phyloP scores from a whole-genome alignment of 2,113 vertebrate genomes.

The Leptocoma aspasia region DNA sequence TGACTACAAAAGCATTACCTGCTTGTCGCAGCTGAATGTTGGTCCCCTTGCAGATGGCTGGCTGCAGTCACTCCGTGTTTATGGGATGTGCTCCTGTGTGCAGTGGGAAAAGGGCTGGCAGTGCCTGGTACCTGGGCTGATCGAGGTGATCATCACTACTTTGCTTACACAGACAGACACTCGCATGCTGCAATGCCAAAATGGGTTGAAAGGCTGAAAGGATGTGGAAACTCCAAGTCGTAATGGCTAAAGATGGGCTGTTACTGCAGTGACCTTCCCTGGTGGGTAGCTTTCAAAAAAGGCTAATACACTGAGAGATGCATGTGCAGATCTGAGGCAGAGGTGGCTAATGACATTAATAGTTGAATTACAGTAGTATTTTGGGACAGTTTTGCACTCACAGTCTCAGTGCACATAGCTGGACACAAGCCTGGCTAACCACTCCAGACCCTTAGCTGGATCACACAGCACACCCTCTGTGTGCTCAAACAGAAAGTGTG shows the following conservation, averaged over 20 bases:
- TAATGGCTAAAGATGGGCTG: background rate
- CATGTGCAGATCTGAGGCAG: background rate
- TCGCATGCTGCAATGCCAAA: background rate
- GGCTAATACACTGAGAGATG: background rate
- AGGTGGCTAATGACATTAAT: background rate
- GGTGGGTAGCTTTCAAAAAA: background rate
- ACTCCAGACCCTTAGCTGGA: rapidly evolving
- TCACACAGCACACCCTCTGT: rapidly evolving
- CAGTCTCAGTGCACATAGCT: background rate
- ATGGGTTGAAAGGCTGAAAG: background rate
- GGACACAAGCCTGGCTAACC: background rate
- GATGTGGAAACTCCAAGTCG: background rate
- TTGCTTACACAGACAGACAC: background rate
- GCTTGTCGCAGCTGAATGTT: background rate
- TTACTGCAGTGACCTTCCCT: background rate
- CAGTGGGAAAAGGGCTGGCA: background rate
- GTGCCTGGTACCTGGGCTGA: too few species aligned
- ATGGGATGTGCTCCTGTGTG: background rate
- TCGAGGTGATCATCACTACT: rapidly evolving
- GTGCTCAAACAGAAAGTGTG: rapidly evolving
- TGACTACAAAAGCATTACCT: background rate
- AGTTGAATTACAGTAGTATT: too few species aligned
- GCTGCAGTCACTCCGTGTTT: background rate
- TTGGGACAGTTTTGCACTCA: background rate
- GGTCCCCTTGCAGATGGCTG: background rate